phyloP scores from a whole-genome alignment of 2,797 vertebrate species.

The Clamator glandarius region DNA sequence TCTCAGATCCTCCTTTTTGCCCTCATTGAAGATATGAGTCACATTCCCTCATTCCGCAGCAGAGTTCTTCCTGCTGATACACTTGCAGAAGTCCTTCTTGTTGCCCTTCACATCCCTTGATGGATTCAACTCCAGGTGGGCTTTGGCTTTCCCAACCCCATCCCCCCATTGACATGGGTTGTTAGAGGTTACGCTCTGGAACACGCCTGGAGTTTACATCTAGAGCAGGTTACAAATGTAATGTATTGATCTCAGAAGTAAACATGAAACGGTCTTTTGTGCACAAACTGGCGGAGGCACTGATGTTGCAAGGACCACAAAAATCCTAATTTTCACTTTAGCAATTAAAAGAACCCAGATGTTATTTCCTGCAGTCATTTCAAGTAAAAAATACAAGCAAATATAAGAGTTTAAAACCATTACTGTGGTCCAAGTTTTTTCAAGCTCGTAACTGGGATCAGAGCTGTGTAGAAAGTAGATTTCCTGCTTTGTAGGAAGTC shows the following conservation, averaged over 20 bases:
- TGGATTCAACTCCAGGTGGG: not conserved
- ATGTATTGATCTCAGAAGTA: not conserved
- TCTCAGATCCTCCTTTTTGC: not conserved
- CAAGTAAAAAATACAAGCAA: not conserved
- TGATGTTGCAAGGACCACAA: not conserved
- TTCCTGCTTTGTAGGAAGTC: not conserved
- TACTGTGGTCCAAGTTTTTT: not conserved
- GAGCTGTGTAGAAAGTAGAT: not conserved
- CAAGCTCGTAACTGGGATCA: not conserved
- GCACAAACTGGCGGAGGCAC: not conserved
- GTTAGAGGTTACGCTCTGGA: not conserved
- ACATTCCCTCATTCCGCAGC: not conserved
- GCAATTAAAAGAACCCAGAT: not conserved
- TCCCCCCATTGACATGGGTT: accelerated
- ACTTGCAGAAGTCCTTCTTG: not conserved
- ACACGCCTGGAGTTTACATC: not conserved
- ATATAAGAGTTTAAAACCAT: not conserved
- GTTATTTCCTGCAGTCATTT: not conserved
- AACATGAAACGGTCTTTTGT: not conserved
- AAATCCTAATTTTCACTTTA: not conserved
- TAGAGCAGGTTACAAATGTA: not conserved
- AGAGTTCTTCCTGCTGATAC: not conserved
- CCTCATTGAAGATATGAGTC: not conserved
- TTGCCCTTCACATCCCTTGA: not conserved
- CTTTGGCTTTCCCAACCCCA: not conserved